Conservation (phyloP, 1,140 invertebrate species). For the Solen grandis region DNA sequence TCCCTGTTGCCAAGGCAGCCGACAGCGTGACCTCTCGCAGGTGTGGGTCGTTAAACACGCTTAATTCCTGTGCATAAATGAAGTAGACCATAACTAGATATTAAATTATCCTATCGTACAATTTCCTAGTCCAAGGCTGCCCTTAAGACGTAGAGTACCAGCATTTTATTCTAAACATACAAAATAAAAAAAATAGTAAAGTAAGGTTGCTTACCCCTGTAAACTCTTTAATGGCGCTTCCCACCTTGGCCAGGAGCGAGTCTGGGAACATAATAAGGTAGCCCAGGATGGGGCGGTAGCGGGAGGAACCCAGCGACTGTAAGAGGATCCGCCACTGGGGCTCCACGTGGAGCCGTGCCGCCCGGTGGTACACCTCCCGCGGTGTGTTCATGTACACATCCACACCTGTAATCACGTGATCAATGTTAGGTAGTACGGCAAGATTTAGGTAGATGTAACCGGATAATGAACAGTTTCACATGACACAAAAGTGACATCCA, state of each 20-base stretch:
- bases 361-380: constrained; percentile 13
- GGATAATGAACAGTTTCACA: background rate
- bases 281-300: constrained; percentile 23
- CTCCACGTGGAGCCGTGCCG: constrained; percentile 7
- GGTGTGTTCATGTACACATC: constrained; percentile 45
- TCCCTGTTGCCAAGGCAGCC: constrained; percentile 38
- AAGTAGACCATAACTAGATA: background rate
- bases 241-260: constrained; percentile 9
- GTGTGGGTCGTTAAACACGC: constrained; percentile 44
- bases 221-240: constrained; percentile 25
- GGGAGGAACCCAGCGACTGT: constrained; percentile 4
- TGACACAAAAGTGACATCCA: background rate
- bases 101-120: too few relatives aligned
- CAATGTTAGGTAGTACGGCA: background rate
- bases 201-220: constrained; percentile 4
- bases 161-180: background rate
- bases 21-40: constrained; percentile 43
- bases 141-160: background rate
- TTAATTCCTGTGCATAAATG: background rate
- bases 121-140: background rate
- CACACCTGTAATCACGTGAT: constrained; percentile 13
- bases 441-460: background rate
- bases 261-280: constrained; percentile 25
- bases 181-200: background rate
- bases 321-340: background rate